Conservation (phyloP, 2,113 vertebrate genomes). For the Phaethornis superciliosus region DNA sequence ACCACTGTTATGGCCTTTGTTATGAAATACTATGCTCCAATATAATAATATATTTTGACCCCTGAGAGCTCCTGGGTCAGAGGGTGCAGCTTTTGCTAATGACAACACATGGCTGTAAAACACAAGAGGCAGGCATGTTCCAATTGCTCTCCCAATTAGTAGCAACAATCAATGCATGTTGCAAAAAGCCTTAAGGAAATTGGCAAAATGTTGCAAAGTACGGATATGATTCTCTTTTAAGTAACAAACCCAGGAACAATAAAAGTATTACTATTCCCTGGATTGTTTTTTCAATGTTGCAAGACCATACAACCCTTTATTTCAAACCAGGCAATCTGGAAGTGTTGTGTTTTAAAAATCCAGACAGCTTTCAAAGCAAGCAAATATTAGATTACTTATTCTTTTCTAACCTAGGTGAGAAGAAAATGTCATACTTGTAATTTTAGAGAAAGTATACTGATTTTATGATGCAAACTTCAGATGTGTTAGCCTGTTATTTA, state of each 20-base stretch:
- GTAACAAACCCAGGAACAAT: background rate
- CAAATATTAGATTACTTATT: background rate
- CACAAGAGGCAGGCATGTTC: constrained; percentile 42
- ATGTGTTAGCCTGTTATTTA: background rate
- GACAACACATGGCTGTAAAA: constrained; percentile 49
- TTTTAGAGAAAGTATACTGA: background rate
- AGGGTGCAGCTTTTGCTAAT: constrained; percentile 60
- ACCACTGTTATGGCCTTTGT: background rate
- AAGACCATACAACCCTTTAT: background rate
- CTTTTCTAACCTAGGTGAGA: background rate
- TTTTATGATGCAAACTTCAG: background rate
- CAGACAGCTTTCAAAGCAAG: background rate
- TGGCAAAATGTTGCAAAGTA: constrained; percentile 21
- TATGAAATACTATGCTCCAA: constrained; percentile 23
- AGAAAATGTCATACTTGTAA: background rate
- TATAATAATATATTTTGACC: constrained; percentile 43
- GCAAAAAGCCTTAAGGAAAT: constrained; percentile 55
- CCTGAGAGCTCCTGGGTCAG: constrained; percentile 38
- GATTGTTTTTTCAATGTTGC: background rate
- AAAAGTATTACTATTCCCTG: background rate
- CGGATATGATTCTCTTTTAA: background rate
- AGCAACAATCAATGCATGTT: constrained; percentile 60
- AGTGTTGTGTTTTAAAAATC: background rate
- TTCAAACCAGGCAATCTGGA: background rate
- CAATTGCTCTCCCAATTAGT: constrained; percentile 74